phyloP scores from a whole-genome alignment of 2,113 vertebrate species.

The Odocoileus hemionus region DNA sequence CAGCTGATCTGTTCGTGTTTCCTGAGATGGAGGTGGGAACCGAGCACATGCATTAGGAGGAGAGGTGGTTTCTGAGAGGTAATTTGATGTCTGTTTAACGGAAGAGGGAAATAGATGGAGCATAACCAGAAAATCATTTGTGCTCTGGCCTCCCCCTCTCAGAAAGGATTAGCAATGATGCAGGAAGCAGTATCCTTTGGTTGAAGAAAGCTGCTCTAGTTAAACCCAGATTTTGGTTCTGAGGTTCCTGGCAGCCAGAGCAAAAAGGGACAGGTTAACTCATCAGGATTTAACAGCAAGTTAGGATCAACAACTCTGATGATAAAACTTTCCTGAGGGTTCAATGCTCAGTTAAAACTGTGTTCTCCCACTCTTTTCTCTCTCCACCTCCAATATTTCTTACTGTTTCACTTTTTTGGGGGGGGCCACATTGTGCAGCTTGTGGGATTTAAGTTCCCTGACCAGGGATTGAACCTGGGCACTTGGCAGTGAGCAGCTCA shows the following conservation, averaged over 20 bases:
- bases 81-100: not conserved
- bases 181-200: not conserved
- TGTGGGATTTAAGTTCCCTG: not conserved
- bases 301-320: not conserved
- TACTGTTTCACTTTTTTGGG: not conserved
- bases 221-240: not conserved
- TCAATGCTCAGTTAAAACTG: too few relatives aligned
- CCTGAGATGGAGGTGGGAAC: not conserved
- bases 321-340: not conserved
- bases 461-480: not conserved
- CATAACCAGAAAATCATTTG: not conserved
- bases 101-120: not conserved
- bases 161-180: not conserved
- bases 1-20: not conserved
- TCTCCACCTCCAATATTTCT: not conserved
- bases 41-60: too few relatives aligned
- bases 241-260: not conserved
- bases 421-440: not conserved
- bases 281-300: not conserved
- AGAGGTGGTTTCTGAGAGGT: not conserved
- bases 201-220: not conserved
- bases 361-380: not conserved
- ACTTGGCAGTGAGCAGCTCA: not conserved
- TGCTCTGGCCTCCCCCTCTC: not conserved
- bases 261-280: not conserved